Conservation (phyloP, 2,888 invertebrate species). For the Habroteleia sp. region DNA sequence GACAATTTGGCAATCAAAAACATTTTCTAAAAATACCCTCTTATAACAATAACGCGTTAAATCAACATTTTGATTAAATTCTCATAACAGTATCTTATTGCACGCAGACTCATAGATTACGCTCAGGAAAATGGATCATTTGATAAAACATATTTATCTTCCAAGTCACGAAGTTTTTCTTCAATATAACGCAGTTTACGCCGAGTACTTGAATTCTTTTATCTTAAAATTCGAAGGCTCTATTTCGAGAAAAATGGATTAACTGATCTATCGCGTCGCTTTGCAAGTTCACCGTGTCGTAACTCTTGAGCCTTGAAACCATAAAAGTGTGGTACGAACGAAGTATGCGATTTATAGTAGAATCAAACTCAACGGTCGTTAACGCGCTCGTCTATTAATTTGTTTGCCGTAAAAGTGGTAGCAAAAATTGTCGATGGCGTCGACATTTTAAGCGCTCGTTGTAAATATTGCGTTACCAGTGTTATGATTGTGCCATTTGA, state of each 20-base stretch:
- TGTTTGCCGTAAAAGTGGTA: constrained; percentile 64
- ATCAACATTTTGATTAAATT: constrained; percentile 45
- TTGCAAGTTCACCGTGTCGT: constrained; percentile 64
- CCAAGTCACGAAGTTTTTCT: constrained; percentile 45
- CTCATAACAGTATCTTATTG: constrained; percentile 44
- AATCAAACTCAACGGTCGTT: constrained; percentile 74
- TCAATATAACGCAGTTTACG: constrained; percentile 49
- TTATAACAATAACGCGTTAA: constrained; percentile 43
- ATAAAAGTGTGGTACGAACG: constrained; percentile 72
- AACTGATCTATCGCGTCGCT: constrained; percentile 62
- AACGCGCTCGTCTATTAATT: constrained; percentile 72
- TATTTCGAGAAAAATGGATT: constrained; percentile 65
- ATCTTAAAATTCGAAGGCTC: constrained; percentile 56
- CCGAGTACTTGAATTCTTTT: constrained; percentile 53
- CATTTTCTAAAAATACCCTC: too few relatives aligned
- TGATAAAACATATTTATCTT: constrained; percentile 48
- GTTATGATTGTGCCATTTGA: constrained; percentile 38
- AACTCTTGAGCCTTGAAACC: constrained; percentile 66
- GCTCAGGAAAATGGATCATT: constrained; percentile 37
- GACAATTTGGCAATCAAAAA: too few relatives aligned
- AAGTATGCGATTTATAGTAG: constrained; percentile 70
- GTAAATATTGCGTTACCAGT: constrained; percentile 62
- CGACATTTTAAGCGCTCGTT: constrained; percentile 67
- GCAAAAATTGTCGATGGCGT: constrained; percentile 58
- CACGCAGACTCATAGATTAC: constrained; percentile 34